A percentile compares a stretch with the other conserved stretches of the same genome.
Evolutionary conservation across 2,888 invertebrate species (phyloP).

Genomic region (Nephrotoma guestfalica): DNA sequence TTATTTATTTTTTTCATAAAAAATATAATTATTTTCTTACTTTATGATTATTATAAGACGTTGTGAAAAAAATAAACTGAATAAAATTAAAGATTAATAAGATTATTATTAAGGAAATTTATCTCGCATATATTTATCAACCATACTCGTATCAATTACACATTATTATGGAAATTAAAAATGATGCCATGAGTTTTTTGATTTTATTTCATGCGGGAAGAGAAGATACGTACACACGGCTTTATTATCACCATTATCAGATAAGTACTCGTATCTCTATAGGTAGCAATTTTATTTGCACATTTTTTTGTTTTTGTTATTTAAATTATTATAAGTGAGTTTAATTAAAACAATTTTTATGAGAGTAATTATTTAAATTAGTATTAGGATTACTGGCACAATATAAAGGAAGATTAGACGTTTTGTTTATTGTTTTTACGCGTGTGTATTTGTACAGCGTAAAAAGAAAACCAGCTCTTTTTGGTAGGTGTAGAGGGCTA

Average conservation of each 20-base stretch:
- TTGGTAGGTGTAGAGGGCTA: no score
- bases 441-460: no score
- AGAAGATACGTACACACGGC: background rate
- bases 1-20: background rate
- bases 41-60: background rate
- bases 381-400: background rate
- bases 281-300: no score
- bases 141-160: background rate
- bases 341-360: background rate
- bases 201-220: background rate
- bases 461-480: no score
- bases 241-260: background rate
- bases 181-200: background rate
- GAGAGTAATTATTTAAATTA: background rate
- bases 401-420: background rate
- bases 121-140: background rate
- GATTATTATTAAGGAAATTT: background rate
- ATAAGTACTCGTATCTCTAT: no score
- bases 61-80: background rate
- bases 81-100: background rate
- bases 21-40: background rate
- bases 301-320: background rate
- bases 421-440: background rate
- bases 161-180: background rate
- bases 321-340: background rate